These are phyloP conservation scores for Trematocara stigmaticum DNA, from an alignment of 2,113 vertebrate species.

Conservation along the genomic window DNA sequence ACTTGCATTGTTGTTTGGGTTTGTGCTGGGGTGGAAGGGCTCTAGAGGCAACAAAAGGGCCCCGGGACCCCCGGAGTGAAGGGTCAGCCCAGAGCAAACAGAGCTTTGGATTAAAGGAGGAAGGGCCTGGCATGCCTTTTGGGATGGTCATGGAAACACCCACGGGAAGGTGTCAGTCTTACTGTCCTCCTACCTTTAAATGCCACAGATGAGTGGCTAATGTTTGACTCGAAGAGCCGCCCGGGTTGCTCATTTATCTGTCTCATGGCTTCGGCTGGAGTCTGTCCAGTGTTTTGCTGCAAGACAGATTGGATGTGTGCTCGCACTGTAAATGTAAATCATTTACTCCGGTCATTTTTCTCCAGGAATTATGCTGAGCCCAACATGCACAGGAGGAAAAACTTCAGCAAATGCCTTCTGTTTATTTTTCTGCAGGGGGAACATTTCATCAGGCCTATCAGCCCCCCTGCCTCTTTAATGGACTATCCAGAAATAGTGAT, in stretches of 20 bases:
- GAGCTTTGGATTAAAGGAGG: constrained; percentile 1
- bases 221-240: constrained; percentile 31
- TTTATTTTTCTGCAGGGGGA: constrained; percentile 16
- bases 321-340: neutral
- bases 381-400: neutral
- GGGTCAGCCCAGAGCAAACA: constrained; percentile 46
- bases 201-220: constrained; percentile 4
- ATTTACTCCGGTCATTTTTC: neutral
- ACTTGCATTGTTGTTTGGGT: constrained; percentile 29
- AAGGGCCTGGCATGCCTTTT: constrained; percentile 41
- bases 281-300: neutral
- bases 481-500: constrained; percentile 14
- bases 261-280: neutral
- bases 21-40: constrained; percentile 48
- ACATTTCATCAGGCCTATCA: neutral
- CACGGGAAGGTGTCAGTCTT: neutral
- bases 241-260: constrained; percentile 9
- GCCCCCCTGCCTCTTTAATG: constrained; percentile 1
- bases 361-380: neutral
- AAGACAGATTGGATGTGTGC: neutral
- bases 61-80: constrained; percentile 46
- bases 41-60: constrained; percentile 56
- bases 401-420: neutral
- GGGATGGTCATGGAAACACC: constrained; percentile 52
- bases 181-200: neutral